These are phyloP conservation scores for Agrochola lota DNA, from an alignment of 2,888 invertebrate genomes.

Conservation along the genomic window DNA sequence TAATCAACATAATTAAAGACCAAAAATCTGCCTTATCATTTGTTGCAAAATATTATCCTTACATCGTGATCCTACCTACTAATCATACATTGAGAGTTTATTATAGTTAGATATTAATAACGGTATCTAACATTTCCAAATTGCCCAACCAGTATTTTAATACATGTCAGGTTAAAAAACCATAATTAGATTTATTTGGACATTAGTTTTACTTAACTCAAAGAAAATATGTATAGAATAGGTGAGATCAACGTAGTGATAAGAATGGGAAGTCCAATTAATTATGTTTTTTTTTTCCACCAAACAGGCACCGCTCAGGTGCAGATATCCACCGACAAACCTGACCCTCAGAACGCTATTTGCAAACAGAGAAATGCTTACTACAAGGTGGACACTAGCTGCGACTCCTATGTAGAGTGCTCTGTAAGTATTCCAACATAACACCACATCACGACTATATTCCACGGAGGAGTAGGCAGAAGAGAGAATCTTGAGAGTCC, in stretches of 20 bases:
- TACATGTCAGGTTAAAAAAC: background rate
- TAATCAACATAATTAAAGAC: too few species aligned
- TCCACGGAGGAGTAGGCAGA: too few species aligned
- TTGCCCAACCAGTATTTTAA: too few species aligned
- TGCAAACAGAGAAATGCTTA: slow-evolving; percentile 89
- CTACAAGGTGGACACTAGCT: slow-evolving; percentile 91
- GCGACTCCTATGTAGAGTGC: slow-evolving; percentile 93
- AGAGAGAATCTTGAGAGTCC: background rate
- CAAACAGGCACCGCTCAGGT: slow-evolving; percentile 38
- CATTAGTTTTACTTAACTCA: background rate
- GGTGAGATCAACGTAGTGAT: background rate
- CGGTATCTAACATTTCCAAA: background rate
- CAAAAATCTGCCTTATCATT: background rate
- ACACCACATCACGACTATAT: slow-evolving; percentile 64
- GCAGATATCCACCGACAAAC: background rate
- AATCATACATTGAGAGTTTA: background rate
- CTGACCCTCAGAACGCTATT: slow-evolving; percentile 67
- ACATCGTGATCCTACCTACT: background rate
- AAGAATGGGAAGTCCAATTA: background rate
- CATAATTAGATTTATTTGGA: background rate
- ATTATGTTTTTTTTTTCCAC: background rate
- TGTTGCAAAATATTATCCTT: background rate
- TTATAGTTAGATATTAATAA: background rate
- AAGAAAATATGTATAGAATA: background rate
- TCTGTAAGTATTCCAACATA: slow-evolving; percentile 87